A percentile compares a stretch with the other conserved stretches of the same genome.
These are phyloP conservation scores for Eutrigla gurnardus DNA, from an alignment of 2,797 vertebrate species.

Conservation along the genomic window DNA sequence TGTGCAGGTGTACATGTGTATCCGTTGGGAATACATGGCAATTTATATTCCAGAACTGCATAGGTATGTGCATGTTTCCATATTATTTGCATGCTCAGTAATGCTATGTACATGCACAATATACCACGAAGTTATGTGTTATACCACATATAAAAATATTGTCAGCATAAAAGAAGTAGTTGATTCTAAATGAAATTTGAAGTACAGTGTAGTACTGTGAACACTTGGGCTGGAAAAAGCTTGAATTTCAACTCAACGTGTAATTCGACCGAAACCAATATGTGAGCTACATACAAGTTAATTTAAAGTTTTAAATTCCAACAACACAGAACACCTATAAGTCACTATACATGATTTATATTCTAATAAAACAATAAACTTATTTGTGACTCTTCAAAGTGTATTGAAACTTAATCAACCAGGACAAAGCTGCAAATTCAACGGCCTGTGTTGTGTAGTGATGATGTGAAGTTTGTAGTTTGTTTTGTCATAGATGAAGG, in stretches of 20 bases:
- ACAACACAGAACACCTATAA: not conserved
- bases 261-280: not conserved
- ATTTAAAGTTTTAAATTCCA: slow-evolving; percentile 13
- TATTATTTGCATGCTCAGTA: not conserved
- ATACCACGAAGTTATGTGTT: not conserved
- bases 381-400: not conserved
- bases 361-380: not conserved
- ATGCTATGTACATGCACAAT: not conserved
- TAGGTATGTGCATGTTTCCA: not conserved
- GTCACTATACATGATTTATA: not conserved
- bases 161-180: not conserved
- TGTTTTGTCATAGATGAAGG: not conserved
- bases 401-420: not conserved
- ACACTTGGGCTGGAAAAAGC: not conserved
- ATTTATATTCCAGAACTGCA: not conserved
- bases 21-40: not conserved
- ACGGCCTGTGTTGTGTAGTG: not conserved
- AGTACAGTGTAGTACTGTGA: not conserved
- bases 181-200: not conserved
- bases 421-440: not conserved
- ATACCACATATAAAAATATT: too few species aligned
- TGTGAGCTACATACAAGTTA: not conserved
- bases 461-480: too few species aligned
- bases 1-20: not conserved
- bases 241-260: not conserved